Evolutionary conservation across 1,140 invertebrate genomes (phyloP).

Genomic region (Temnothorax curvispinosus): DNA sequence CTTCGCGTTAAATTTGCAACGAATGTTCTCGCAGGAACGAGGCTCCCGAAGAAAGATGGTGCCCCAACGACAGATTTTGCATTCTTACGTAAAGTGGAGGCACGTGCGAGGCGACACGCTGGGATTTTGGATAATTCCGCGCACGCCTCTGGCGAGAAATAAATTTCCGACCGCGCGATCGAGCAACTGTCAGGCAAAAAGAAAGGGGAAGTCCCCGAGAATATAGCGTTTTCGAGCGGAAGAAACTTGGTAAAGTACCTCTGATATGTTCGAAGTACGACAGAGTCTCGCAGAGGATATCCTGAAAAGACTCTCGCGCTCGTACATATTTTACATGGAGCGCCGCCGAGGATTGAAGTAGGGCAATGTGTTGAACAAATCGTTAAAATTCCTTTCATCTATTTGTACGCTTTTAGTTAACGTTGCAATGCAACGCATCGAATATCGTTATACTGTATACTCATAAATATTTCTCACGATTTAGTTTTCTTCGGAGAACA

Average conservation of each 20-base stretch:
- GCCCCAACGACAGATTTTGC: slow-evolving; percentile 47
- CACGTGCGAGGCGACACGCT: slow-evolving; percentile 65
- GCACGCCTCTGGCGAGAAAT: slow-evolving; percentile 52
- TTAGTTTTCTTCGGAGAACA: slow-evolving; percentile 65
- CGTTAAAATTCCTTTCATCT: slow-evolving; percentile 34
- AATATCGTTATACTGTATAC: neutral
- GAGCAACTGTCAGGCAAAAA: slow-evolving; percentile 24
- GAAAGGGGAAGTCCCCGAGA: slow-evolving; percentile 35
- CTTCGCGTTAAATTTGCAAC: slow-evolving; percentile 66
- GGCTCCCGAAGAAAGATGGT: slow-evolving; percentile 30
- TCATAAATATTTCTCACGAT: slow-evolving; percentile 71
- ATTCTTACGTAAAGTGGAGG: slow-evolving; percentile 54
- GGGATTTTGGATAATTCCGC: slow-evolving; percentile 63
- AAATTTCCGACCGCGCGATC: slow-evolving; percentile 57
- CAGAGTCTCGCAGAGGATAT: slow-evolving; percentile 28
- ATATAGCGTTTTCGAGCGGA: slow-evolving; percentile 40
- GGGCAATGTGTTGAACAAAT: slow-evolving; percentile 20
- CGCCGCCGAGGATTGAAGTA: slow-evolving; percentile 68
- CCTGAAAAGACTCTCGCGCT: slow-evolving; percentile 36
- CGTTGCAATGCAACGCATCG: neutral
- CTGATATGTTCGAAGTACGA: slow-evolving; percentile 51
- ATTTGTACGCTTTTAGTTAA: slow-evolving; percentile 38
- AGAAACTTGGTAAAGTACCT: slow-evolving; percentile 51
- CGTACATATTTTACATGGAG: slow-evolving; percentile 69
- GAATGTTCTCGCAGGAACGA: slow-evolving; percentile 51